Percentiles rank a stretch among this genome's conserved stretches.
Conservation (phyloP, 2,797 vertebrate species). For the Eptatretus atami region DNA sequence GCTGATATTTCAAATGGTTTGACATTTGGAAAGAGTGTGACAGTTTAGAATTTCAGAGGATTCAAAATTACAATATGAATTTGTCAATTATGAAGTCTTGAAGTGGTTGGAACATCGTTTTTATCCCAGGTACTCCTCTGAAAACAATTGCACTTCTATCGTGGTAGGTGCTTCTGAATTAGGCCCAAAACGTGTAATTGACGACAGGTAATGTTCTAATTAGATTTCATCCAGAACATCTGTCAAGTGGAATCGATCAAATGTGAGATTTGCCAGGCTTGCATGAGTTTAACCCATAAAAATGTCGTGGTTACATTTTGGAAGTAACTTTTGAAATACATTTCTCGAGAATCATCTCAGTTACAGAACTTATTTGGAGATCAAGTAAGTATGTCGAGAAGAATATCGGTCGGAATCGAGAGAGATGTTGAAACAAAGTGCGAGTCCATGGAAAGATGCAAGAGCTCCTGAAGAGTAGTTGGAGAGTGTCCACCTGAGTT, state of each 20-base stretch:
- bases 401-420: not conserved
- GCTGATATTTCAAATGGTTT: not conserved
- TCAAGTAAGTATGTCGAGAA: not conserved
- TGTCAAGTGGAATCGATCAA: not conserved
- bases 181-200: not conserved
- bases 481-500: not conserved
- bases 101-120: not conserved
- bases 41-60: not conserved
- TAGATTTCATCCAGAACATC: not conserved
- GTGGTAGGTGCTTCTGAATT: not conserved
- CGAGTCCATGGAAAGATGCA: not conserved
- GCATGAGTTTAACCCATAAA: not conserved
- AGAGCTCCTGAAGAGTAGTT: not conserved
- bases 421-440: not conserved
- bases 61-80: not conserved
- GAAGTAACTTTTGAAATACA: not conserved
- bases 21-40: not conserved
- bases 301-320: not conserved
- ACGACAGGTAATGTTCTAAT: not conserved
- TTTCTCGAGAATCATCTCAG: not conserved
- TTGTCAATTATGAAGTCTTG: not conserved
- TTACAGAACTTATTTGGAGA: not conserved
- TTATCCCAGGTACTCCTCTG: not conserved
- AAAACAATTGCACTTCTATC: not conserved
- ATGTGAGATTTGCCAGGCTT: not conserved